These are phyloP conservation scores for Rutilus rutilus DNA, from an alignment of 2,113 vertebrate genomes.

Conservation along the genomic window DNA sequence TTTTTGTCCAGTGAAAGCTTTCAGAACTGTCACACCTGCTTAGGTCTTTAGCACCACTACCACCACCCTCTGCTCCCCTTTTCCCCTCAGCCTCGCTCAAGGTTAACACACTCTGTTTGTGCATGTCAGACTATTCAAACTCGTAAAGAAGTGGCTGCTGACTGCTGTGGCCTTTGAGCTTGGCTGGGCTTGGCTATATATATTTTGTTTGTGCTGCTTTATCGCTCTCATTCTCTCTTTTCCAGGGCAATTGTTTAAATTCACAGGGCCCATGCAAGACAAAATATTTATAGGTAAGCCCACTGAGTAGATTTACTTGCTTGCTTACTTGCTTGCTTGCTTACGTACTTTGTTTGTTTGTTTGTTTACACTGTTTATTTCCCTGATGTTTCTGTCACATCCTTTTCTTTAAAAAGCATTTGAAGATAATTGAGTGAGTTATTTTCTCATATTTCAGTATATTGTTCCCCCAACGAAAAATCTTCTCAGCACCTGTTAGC, in stretches of 20 bases:
- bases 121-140: constrained; percentile 17
- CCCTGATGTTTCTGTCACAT: not conserved
- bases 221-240: not conserved
- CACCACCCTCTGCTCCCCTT: not conserved
- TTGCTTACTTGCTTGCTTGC: too few relatives aligned
- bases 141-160: not conserved
- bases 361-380: not conserved
- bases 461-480: not conserved
- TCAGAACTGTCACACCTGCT: constrained; percentile 59
- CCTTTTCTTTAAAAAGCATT: not conserved
- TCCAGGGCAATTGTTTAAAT: not conserved
- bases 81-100: constrained; percentile 24
- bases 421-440: not conserved
- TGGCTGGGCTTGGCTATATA: not conserved
- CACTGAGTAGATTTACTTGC: too few relatives aligned
- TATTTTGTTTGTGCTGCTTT: not conserved
- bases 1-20: constrained; percentile 52
- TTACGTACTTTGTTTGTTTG: too few relatives aligned
- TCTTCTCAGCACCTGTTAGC: not conserved
- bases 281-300: not conserved
- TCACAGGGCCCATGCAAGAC: not conserved
- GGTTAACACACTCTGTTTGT: constrained; percentile 40
- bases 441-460: too few relatives aligned
- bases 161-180: not conserved
- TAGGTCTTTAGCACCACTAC: constrained; percentile 42